Conservation (phyloP, 2,888 invertebrate species). For the Nineta flava region DNA sequence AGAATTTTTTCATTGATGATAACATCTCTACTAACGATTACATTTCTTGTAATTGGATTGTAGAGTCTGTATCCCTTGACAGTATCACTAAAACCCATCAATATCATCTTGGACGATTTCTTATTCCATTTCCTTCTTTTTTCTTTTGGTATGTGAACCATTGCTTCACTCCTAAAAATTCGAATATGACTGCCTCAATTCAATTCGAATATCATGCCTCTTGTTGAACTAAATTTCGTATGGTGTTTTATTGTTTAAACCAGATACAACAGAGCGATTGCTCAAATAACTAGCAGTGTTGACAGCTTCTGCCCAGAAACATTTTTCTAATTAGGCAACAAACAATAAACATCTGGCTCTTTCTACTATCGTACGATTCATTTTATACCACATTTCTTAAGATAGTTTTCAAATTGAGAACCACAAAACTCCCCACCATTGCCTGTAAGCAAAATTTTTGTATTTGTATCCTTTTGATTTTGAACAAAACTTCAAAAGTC, state of each 20-base stretch:
- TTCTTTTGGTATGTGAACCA: constrained; percentile 19
- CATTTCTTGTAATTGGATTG: constrained; percentile 9
- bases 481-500: too few relatives aligned
- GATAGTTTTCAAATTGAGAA: constrained; percentile 13
- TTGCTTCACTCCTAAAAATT: constrained; percentile 22
- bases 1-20: background rate
- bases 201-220: constrained; percentile 20
- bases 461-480: too few relatives aligned
- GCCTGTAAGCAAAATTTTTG: constrained; percentile 15
- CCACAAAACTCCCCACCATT: constrained; percentile 18
- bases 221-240: constrained; percentile 21
- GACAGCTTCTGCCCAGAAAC: constrained; percentile 20
- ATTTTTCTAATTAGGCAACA: constrained; percentile 13
- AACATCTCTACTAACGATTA: background rate
- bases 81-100: constrained; percentile 11
- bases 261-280: constrained; percentile 12
- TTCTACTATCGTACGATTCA: constrained; percentile 21
- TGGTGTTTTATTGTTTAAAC: constrained; percentile 15
- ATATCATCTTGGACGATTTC: background rate
- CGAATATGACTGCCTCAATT: constrained; percentile 17
- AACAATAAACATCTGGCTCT: constrained; percentile 17
- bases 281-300: constrained; percentile 13
- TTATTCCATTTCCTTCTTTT: constrained; percentile 19
- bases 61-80: constrained; percentile 16
- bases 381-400: constrained; percentile 14